Percentiles rank a stretch among this genome's conserved stretches.
Evolutionary conservation across 2,113 vertebrate species (phyloP).

Genomic region (Morphnarchus princeps): DNA sequence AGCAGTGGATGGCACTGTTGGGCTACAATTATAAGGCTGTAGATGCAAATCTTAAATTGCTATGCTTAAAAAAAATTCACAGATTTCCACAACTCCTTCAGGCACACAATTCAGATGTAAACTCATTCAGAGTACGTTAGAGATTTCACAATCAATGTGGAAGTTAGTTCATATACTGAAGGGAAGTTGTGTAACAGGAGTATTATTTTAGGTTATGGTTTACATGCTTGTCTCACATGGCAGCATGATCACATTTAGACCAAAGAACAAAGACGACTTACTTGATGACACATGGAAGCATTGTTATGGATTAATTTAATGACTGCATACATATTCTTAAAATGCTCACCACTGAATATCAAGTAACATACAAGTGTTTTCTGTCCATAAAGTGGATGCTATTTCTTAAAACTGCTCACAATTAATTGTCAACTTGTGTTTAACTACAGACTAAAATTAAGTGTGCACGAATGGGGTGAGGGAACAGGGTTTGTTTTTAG

Average conservation of each 20-base stretch:
- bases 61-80: not conserved
- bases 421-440: not conserved
- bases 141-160: not conserved
- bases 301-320: not conserved
- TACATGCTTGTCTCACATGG: not conserved
- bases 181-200: not conserved
- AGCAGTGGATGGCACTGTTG: conserved; percentile 68
- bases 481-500: not conserved
- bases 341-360: not conserved
- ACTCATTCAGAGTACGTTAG: not conserved
- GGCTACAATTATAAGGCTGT: conserved; percentile 17
- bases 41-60: not conserved
- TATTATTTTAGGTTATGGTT: not conserved
- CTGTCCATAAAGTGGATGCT: not conserved
- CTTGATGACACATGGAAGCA: not conserved
- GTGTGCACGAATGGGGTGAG: not conserved
- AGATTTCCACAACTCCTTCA: not conserved
- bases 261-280: not conserved
- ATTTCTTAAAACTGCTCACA: not conserved
- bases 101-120: not conserved
- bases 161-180: not conserved
- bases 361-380: not conserved
- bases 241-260: not conserved
- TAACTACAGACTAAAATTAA: not conserved
- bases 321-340: not conserved